Base-by-base conservation (phyloP, 2,888 invertebrate genomes). In the Plebejus melissa region DNA sequence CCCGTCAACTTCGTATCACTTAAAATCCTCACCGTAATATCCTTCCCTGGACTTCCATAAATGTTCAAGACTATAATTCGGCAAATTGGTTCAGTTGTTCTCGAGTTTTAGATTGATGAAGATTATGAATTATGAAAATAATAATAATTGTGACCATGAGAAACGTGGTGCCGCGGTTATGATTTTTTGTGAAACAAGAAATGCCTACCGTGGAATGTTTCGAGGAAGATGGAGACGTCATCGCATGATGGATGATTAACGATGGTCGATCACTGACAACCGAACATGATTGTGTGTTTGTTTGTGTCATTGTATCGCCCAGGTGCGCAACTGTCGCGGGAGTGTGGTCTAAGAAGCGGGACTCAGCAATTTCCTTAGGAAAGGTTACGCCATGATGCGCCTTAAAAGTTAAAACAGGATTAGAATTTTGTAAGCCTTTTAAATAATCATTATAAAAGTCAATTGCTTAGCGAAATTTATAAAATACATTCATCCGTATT, bases 261-360 rank as follows among this genome's bases (percentile, higher is more conserved):
- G 88, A 87, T 86, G 78, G 82, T 79, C 78, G 78, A 32, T 74
- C 82, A 86, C 83, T 82, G 88, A 87, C 88, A 87, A 82, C 82
- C 82, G 83, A 77, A 83, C 78, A 79, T 84, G 86, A 86, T 86
- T 87, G 86, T 86, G 81, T 84, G 85, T 85, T 86, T 86, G 86
- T 88, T 82, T 83, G 83, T 82, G 76, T 79, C 81, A 83, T 84
- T 85, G 83, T 83, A 81, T 83, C 83, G 81, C 79, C 77, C 78
- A 79, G 79, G 80, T 80, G 78, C 81, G 82, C 81, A 82, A 83
- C 83, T 79, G 82, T 81, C 79, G 76, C 70, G 75, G 38, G 41
- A 46, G 74, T 65, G 41, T 76, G 82, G 77, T 13, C 7, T 41
- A 78, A 81, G 79, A 71, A 6, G 60, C 4, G 41, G 69, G 78